Evolutionary conservation across 2,888 invertebrate genomes (phyloP).

Genomic region (Ectemnius lituratus): DNA sequence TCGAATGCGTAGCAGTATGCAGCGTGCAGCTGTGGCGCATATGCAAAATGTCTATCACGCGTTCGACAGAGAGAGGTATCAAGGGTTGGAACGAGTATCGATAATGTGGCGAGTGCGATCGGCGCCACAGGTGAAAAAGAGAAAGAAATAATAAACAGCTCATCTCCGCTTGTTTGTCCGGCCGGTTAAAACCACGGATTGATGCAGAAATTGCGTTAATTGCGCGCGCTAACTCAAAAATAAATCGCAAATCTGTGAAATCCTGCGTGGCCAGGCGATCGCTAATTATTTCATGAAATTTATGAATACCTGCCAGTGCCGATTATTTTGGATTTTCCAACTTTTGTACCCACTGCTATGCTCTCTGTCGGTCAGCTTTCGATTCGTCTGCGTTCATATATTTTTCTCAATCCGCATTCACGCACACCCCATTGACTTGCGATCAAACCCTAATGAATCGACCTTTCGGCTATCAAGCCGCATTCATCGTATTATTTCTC

Average conservation of each 20-base stretch:
- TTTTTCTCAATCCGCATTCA: too few species aligned
- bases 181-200: conserved; percentile 40
- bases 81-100: neutral
- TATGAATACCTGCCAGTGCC: conserved; percentile 15
- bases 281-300: conserved; percentile 45
- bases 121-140: conserved; percentile 6
- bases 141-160: conserved; percentile 33
- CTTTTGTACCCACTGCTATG: neutral
- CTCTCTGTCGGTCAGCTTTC: neutral
- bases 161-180: conserved; percentile 38
- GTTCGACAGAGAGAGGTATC: neutral
- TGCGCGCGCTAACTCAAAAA: conserved; percentile 48
- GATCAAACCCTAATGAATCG: too few species aligned
- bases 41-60: conserved; percentile 39
- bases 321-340: conserved; percentile 36
- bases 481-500: too few species aligned
- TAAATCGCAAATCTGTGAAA: conserved; percentile 38
- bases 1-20: conserved; percentile 27
- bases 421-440: too few species aligned
- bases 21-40: conserved; percentile 17
- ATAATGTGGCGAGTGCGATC: too few species aligned
- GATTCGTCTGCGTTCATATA: too few species aligned
- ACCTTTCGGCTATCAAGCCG: too few species aligned
- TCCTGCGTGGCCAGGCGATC: conserved; percentile 24
- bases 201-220: conserved; percentile 50